Evolutionary conservation across 2,113 vertebrate genomes (phyloP).

Genomic region (Brienomyrus brachyistius): DNA sequence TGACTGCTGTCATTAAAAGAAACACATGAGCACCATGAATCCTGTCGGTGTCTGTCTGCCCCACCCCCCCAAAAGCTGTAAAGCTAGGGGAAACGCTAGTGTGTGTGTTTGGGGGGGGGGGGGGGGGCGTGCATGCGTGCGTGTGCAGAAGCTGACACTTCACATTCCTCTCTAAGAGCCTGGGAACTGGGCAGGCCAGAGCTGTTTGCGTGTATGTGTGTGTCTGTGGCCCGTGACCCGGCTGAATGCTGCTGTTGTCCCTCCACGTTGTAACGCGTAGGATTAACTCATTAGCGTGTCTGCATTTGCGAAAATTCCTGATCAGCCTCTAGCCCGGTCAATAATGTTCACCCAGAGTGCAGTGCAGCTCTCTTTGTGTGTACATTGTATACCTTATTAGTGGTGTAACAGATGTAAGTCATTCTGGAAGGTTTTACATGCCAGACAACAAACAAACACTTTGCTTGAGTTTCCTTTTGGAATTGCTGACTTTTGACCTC

Average conservation of each 20-base stretch:
- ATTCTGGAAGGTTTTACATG: background rate
- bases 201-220: conserved; percentile 4
- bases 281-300: background rate
- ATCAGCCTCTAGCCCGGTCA: background rate
- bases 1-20: too few species aligned
- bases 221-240: background rate
- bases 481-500: background rate
- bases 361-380: background rate
- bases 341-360: background rate
- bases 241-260: background rate
- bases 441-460: background rate
- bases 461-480: background rate
- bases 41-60: too few species aligned
- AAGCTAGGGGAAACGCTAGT: too few species aligned
- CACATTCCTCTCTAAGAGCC: background rate
- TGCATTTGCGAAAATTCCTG: background rate
- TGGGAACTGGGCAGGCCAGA: background rate
- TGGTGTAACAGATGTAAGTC: background rate
- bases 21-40: too few species aligned
- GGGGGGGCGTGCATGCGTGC: background rate
- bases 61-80: too few species aligned
- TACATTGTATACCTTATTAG: background rate
- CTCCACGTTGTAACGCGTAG: background rate
- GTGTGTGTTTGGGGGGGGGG: too few species aligned
- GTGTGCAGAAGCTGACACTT: background rate